These are phyloP conservation scores for Drosophila repletoides DNA, from an alignment of 1,140 invertebrate species.

Conservation along the genomic window DNA sequence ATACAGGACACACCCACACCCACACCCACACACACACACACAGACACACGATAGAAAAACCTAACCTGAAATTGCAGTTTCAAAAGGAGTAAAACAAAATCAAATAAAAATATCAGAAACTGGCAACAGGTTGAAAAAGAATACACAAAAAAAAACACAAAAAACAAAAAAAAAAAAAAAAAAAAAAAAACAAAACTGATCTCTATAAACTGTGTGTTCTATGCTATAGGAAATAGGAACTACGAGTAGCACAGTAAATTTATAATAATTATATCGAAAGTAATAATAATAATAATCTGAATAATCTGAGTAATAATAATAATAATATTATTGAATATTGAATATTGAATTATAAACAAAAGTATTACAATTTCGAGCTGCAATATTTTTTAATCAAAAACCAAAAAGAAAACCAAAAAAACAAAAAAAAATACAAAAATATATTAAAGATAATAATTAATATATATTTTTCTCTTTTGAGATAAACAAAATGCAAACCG, in stretches of 20 bases:
- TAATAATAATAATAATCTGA: constrained; percentile 39
- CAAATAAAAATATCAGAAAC: background rate
- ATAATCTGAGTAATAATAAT: constrained; percentile 21
- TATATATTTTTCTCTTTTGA: constrained; percentile 81
- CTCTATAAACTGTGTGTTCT: constrained; percentile 69
- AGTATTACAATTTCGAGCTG: constrained; percentile 78
- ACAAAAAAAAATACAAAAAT: constrained; percentile 40
- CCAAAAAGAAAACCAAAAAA: constrained; percentile 19
- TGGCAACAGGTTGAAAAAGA: background rate
- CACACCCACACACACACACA: too few species aligned
- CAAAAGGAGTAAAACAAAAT: too few species aligned
- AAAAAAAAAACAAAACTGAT: constrained; percentile 51
- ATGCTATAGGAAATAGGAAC: constrained; percentile 35
- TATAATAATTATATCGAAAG: background rate
- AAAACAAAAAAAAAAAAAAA: constrained; percentile 17
- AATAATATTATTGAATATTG: constrained; percentile 37
- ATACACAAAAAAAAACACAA: constrained; percentile 8
- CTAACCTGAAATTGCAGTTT: too few species aligned
- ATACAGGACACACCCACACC: too few species aligned
- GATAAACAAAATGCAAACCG: constrained; percentile 66
- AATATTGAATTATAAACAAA: too few species aligned
- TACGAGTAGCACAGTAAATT: too few species aligned
- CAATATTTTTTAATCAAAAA: constrained; percentile 79
- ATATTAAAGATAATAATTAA: constrained; percentile 75
- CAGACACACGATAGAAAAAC: too few species aligned